Evolutionary conservation across 2,888 invertebrate species (phyloP).

Genomic region (Hipparchia semele): DNA sequence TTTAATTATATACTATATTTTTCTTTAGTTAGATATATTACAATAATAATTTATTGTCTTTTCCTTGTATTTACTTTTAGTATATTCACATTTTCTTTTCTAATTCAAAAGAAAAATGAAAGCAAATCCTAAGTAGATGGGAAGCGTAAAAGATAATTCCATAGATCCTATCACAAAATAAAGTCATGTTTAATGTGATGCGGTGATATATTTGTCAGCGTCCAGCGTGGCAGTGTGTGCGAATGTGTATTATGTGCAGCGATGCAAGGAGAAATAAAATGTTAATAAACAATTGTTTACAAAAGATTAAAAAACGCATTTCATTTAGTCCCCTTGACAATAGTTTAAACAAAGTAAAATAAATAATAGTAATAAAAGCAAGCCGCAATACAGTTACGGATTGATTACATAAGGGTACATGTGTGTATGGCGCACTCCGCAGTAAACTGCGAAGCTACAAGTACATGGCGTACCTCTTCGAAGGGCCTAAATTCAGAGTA

Average conservation of each 20-base stretch:
- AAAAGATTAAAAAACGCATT: constrained; percentile 73
- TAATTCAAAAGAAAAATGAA: constrained; percentile 81
- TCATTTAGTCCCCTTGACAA: constrained; percentile 50
- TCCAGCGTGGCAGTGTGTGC: constrained; percentile 65
- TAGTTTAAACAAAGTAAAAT: not conserved
- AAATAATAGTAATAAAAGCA: too few relatives aligned
- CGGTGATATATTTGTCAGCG: constrained; percentile 69
- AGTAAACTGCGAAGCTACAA: too few relatives aligned
- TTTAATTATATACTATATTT: constrained; percentile 52
- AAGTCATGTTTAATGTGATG: constrained; percentile 75
- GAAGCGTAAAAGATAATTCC: constrained; percentile 70
- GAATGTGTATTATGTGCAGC: constrained; percentile 73
- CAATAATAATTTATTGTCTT: constrained; percentile 55
- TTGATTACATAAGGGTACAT: too few relatives aligned
- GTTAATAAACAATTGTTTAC: constrained; percentile 84
- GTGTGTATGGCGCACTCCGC: too few relatives aligned
- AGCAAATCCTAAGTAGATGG: constrained; percentile 62
- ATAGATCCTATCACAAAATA: constrained; percentile 70
- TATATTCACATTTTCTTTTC: constrained; percentile 73
- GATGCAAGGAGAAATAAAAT: constrained; percentile 80
- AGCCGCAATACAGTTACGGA: too few relatives aligned
- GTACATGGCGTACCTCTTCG: too few relatives aligned
- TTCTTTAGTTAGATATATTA: constrained; percentile 59
- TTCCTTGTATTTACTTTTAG: constrained; percentile 60
- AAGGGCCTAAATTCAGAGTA: too few relatives aligned